Conservation (phyloP, 2,113 vertebrate species). For the Garra rufa region DNA sequence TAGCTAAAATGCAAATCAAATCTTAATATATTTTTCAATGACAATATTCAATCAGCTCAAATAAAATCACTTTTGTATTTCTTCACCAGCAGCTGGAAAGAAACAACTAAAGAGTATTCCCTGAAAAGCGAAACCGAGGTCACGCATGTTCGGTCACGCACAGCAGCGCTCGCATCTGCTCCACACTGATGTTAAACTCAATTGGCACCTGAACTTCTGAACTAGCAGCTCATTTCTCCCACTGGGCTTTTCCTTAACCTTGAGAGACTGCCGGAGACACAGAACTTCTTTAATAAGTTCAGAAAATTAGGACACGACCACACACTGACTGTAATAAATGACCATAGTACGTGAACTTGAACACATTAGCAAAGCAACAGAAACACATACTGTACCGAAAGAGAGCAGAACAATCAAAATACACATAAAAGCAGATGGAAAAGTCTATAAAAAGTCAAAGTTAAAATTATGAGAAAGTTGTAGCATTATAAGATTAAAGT, state of each 20-base stretch:
- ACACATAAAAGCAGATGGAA: too few species aligned
- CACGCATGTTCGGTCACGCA: not conserved
- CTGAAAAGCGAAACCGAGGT: not conserved
- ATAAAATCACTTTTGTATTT: not conserved
- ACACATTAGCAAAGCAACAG: not conserved
- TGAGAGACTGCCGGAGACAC: not conserved
- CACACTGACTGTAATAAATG: not conserved
- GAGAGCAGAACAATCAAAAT: too few species aligned
- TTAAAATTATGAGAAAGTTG: too few species aligned
- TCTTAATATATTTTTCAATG: not conserved
- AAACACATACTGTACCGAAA: not conserved
- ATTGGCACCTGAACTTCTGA: conserved; percentile 37
- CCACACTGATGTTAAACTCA: conserved; percentile 25
- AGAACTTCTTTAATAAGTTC: not conserved
- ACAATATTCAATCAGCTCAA: not conserved
- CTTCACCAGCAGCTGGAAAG: not conserved
- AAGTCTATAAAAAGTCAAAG: too few species aligned
- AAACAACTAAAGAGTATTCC: not conserved
- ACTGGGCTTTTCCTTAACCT: conserved; percentile 3
- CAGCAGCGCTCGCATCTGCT: not conserved
- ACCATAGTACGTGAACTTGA: not conserved
- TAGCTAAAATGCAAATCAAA: not conserved
- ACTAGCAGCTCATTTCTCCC: not conserved
- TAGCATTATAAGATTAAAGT: too few species aligned
- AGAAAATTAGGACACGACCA: conserved; percentile 5